Evolutionary conservation across 2,113 vertebrate species (phyloP).

Genomic region (Hucho hucho): DNA sequence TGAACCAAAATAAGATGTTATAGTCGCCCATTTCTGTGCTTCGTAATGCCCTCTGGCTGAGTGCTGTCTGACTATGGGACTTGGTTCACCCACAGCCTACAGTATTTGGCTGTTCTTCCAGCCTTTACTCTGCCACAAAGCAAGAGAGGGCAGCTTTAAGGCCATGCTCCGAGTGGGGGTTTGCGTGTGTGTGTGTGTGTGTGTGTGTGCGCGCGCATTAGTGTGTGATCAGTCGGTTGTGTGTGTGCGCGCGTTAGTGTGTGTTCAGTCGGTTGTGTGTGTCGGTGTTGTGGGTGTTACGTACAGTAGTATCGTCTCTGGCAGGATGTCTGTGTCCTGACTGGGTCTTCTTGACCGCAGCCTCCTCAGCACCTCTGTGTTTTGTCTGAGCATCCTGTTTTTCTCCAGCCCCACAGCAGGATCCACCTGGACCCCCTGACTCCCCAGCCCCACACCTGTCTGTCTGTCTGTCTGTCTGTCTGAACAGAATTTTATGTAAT

Average conservation of each 20-base stretch:
- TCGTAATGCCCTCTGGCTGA: not conserved
- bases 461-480: too few species aligned
- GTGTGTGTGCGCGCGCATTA: not conserved
- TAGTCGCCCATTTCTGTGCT: conserved; percentile 1
- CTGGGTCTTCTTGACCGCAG: conserved; percentile 23
- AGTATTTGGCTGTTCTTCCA: not conserved
- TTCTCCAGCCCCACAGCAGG: conserved; percentile 19
- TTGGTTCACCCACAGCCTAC: too few species aligned
- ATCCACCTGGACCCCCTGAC: conserved; percentile 26
- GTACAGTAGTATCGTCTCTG: not conserved
- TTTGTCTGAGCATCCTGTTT: conserved; percentile 55
- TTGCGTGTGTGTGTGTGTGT: conserved; percentile 1
- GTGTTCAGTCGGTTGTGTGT: not conserved
- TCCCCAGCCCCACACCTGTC: not conserved
- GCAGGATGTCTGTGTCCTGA: conserved; percentile 63
- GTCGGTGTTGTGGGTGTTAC: not conserved
- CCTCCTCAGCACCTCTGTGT: conserved; percentile 36
- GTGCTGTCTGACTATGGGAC: too few species aligned
- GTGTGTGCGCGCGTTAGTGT: not conserved
- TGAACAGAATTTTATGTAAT: too few species aligned
- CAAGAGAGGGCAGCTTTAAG: not conserved
- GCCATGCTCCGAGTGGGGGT: not conserved
- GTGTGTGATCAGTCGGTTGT: not conserved
- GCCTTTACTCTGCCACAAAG: not conserved
- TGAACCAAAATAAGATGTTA: conserved; percentile 28